Evolutionary conservation across 2,888 invertebrate species (phyloP), one percentile per base, ranked within the genome.

Genomic region (Actias luna): DNA sequence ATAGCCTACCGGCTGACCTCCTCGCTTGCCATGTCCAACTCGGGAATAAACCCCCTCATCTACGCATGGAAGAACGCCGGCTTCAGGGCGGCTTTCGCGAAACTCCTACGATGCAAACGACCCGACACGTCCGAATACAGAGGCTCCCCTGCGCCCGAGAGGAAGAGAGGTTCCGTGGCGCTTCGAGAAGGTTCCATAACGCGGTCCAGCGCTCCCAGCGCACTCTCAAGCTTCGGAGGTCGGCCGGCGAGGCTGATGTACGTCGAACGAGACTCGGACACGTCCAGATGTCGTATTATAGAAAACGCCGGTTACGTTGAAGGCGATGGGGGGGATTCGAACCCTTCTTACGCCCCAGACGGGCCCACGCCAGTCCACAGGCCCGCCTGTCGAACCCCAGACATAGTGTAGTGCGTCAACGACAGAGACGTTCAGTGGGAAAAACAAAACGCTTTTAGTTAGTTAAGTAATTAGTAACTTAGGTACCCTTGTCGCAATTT

Each of bases 51-150:
- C 86, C 97, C 97, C 0, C 88, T 97, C 57, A 96, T 97, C 74
- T 97, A 97, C 88, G 96, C 96, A 35, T 97, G 97, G 97, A 97
- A 97, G 83, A 97, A 96, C 82, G 93, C 94, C 8, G 96, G 95
- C 67, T 97, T 96, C 80, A 94, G 96, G 5, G 93, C 94, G 60
- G 95, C 96, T 1, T 96, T 97, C 78, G 92, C 93, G 35, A 94
- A 94, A 68, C 88, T 96, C 14, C 84, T 96, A 18, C 93, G 94
- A 31, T 96, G 96, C 79, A 93, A 94, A 76, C 90, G 93, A 65
- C 95, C 95, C 0, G 95, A 95, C 73, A 87, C 92, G 0, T 92
- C 93, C 0, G 93, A 93, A 65, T 93, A 93, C 68, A 83, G 93
- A 58, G 92, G 93, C 4, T 93, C 94, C 8, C 94, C 94, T 8